Percentiles rank a stretch among this genome's conserved stretches.
Conservation (phyloP, 2,888 invertebrate species). For the Meghimatium bilineatum region DNA sequence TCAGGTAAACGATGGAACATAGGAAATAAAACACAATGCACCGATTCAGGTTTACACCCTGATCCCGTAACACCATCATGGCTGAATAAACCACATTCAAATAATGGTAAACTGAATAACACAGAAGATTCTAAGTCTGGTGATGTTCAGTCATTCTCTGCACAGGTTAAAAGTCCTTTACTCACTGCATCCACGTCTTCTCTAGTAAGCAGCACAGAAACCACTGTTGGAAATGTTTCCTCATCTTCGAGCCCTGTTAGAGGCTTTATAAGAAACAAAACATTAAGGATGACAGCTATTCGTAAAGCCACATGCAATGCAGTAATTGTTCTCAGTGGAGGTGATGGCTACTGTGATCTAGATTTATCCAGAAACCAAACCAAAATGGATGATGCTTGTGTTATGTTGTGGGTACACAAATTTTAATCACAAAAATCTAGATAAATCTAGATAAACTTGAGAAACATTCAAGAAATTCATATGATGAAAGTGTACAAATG, state of each 20-base stretch:
- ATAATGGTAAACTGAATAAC: not conserved
- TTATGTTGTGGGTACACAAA: constrained; percentile 70
- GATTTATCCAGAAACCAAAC: constrained; percentile 54
- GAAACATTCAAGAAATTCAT: no score
- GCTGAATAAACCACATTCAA: not conserved
- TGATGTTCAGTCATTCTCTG: not conserved
- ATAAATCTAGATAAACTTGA: no score
- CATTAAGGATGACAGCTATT: not conserved
- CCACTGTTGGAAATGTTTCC: not conserved
- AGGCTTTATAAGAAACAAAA: not conserved
- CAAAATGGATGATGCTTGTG: constrained; percentile 63
- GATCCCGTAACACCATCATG: not conserved
- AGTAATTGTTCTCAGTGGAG: constrained; percentile 72
- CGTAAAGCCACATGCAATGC: constrained; percentile 58
- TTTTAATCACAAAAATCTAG: not conserved
- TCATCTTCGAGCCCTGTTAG: not conserved
- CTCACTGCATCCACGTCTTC: not conserved
- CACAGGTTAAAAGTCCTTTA: not conserved
- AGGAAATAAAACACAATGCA: not conserved
- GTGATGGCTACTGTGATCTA: constrained; percentile 73
- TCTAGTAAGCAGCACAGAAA: not conserved
- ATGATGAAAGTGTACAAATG: no score
- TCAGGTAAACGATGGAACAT: not conserved
- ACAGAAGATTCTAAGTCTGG: not conserved
- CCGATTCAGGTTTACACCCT: not conserved